A percentile compares a stretch with the other conserved stretches of the same genome.
phyloP scores from a whole-genome alignment of 1,140 invertebrate genomes.

The Drosophila sechellia region DNA sequence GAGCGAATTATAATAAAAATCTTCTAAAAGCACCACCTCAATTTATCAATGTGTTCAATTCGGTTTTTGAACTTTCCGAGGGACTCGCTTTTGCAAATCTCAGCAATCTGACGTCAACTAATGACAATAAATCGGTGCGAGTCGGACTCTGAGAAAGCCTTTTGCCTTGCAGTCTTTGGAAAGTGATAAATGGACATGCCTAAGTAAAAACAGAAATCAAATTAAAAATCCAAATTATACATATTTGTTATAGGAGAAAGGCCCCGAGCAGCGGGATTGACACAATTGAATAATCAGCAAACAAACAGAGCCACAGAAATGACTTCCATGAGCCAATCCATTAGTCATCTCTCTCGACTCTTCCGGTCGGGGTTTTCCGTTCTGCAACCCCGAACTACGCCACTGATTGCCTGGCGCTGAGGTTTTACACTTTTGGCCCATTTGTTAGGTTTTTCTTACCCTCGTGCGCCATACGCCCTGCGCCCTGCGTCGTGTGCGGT shows the following conservation, averaged over 20 bases:
- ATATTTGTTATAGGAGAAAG: slow-evolving; percentile 39
- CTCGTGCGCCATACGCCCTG: background rate
- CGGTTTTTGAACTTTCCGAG: background rate
- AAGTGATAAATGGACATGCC: slow-evolving; percentile 34
- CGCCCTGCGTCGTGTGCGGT: slow-evolving; percentile 48
- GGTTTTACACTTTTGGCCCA: slow-evolving; percentile 79
- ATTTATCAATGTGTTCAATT: slow-evolving; percentile 9
- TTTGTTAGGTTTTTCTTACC: slow-evolving; percentile 62
- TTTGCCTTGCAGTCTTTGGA: slow-evolving; percentile 6
- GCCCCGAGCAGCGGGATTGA: slow-evolving; percentile 14
- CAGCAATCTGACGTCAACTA: slow-evolving; percentile 15
- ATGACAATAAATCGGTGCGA: slow-evolving; percentile 43
- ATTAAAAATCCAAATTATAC: slow-evolving; percentile 50
- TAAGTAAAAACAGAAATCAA: slow-evolving; percentile 37
- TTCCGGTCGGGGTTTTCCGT: slow-evolving; percentile 23
- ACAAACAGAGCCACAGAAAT: slow-evolving; percentile 53
- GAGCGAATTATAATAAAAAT: too few species aligned
- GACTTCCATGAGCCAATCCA: slow-evolving; percentile 66
- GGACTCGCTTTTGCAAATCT: slow-evolving; percentile 1
- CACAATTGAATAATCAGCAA: slow-evolving; percentile 60
- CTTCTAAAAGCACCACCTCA: too few species aligned
- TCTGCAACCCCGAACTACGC: slow-evolving; percentile 44
- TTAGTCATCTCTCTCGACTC: slow-evolving; percentile 59
- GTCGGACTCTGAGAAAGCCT: slow-evolving; percentile 7
- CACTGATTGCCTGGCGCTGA: slow-evolving; percentile 62